A percentile compares a stretch with the other conserved stretches of the same genome.
phyloP scores from a whole-genome alignment of 2,888 invertebrate genomes.

The Hedychridium roseum region DNA sequence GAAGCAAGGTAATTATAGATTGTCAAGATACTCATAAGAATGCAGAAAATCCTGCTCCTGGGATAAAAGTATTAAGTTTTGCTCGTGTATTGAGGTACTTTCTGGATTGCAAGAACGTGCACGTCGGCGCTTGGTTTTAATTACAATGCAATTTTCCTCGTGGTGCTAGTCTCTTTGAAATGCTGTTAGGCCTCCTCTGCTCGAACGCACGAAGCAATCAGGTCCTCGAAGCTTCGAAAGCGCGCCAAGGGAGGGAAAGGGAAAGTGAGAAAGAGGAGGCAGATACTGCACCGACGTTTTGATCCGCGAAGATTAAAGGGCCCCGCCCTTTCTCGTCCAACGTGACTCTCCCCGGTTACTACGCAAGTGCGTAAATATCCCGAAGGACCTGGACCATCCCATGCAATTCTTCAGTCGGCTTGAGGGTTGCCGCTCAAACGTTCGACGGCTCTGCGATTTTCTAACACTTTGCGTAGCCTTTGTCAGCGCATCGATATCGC shows the following conservation, averaged over 20 bases:
- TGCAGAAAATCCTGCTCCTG: no score
- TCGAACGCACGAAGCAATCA: constrained; percentile 61
- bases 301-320: constrained; percentile 62
- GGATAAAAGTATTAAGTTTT: no score
- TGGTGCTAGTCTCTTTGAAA: constrained; percentile 55
- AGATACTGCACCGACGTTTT: constrained; percentile 43
- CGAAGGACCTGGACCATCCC: constrained; percentile 22
- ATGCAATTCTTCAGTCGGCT: neutral
- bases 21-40: no score
- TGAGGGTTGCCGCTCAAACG: no score
- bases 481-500: neutral
- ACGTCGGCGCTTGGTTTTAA: constrained; percentile 48
- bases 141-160: constrained; percentile 62
- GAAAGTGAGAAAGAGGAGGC: neutral
- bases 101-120: no score
- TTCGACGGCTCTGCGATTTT: no score
- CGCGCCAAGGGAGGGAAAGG: constrained; percentile 25
- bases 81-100: no score
- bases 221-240: constrained; percentile 41
- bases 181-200: constrained; percentile 59
- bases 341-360: neutral
- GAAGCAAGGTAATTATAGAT: no score
- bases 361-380: constrained; percentile 48
- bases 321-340: constrained; percentile 28
- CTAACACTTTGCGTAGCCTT: no score